Conservation (phyloP, 2,113 vertebrate species). For the Stercorarius parasiticus region DNA sequence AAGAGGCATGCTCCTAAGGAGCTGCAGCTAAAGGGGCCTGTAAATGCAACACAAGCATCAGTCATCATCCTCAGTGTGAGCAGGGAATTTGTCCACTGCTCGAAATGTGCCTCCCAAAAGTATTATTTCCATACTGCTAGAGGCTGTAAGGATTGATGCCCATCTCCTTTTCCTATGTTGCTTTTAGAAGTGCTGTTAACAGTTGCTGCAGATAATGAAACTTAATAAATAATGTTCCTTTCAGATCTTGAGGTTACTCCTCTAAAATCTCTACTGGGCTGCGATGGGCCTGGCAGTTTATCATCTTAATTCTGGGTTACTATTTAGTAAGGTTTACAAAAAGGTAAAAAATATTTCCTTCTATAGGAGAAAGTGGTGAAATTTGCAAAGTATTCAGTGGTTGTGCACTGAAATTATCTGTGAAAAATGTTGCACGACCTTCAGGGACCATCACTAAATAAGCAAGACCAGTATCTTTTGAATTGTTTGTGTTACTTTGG, state of each 20-base stretch:
- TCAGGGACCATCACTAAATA: neutral
- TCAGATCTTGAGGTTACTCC: neutral
- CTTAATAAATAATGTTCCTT: neutral
- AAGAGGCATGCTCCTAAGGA: rapidly evolving
- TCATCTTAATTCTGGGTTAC: neutral
- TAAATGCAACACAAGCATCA: neutral
- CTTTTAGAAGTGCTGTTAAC: neutral
- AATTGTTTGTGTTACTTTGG: neutral
- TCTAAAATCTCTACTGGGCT: neutral
- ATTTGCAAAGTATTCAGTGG: neutral
- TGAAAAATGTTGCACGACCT: neutral
- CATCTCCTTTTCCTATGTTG: neutral
- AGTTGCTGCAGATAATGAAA: neutral
- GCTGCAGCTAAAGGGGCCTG: neutral
- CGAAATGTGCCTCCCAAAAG: neutral
- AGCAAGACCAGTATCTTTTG: neutral
- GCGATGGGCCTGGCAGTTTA: neutral
- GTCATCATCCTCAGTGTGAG: neutral
- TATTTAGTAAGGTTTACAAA: neutral
- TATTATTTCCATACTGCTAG: neutral
- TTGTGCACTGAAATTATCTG: neutral
- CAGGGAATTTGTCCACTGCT: neutral
- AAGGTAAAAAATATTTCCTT: neutral
- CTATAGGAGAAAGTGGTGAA: neutral
- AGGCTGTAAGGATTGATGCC: neutral